Conservation (phyloP, 2,797 vertebrate genomes). For the Dromococcyx pavoninus region DNA sequence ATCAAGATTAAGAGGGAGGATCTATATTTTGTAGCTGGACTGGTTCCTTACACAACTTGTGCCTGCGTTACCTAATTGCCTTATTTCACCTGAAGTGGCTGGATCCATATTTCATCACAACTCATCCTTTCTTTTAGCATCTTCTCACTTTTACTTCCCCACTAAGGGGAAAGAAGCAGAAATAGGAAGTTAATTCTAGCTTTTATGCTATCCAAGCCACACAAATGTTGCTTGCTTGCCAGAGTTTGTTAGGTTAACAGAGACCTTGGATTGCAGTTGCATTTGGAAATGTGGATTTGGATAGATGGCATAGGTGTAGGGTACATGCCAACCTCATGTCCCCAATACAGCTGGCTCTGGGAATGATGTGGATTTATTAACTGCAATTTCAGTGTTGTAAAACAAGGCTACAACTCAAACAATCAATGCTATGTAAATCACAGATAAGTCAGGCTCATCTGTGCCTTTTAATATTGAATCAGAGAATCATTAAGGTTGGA, state of each 20-base stretch:
- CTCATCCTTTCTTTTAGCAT: background rate
- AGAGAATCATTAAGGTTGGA: too few species aligned
- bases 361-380: background rate
- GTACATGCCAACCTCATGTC: background rate
- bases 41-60: constrained; percentile 35
- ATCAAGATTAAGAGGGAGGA: constrained; percentile 61
- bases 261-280: background rate
- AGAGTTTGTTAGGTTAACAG: background rate
- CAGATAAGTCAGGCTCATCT: background rate
- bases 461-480: background rate
- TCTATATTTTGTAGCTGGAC: background rate
- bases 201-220: background rate
- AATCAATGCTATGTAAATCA: background rate
- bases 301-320: background rate
- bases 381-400: background rate
- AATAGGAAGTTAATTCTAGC: background rate
- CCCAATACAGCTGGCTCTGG: background rate
- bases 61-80: background rate
- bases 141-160: background rate
- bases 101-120: background rate
- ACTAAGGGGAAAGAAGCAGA: background rate
- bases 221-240: background rate
- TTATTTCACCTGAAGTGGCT: background rate
- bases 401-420: background rate
- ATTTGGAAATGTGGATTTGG: background rate